Percentiles rank a stretch among this genome's conserved stretches.
Evolutionary conservation across 2,888 invertebrate genomes (phyloP).

Genomic region (Lasioglossum calceatum): DNA sequence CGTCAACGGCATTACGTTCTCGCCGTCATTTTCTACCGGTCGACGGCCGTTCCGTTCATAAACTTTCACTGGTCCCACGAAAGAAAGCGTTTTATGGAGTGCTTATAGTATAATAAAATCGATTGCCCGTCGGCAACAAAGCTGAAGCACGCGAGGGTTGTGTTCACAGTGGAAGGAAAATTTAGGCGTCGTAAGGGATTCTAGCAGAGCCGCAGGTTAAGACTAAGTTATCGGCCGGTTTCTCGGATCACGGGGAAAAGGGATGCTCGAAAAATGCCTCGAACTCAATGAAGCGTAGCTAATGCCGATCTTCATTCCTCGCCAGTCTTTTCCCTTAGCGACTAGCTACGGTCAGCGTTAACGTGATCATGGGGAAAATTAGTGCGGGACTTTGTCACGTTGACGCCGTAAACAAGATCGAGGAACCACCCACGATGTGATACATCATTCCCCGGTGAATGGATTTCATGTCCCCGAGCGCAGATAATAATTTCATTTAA

Average conservation of each 20-base stretch:
- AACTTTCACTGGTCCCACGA: slow-evolving; percentile 32
- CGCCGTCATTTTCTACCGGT: slow-evolving; percentile 30
- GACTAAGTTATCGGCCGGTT: slow-evolving; percentile 67
- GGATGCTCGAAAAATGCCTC: slow-evolving; percentile 65
- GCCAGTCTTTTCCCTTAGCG: slow-evolving; percentile 17
- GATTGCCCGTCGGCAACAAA: slow-evolving; percentile 40
- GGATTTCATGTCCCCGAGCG: slow-evolving; percentile 11
- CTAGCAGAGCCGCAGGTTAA: slow-evolving; percentile 56
- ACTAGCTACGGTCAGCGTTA: slow-evolving; percentile 27
- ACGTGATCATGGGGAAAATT: slow-evolving; percentile 55
- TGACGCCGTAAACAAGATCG: slow-evolving; percentile 36
- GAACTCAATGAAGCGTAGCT: slow-evolving; percentile 65
- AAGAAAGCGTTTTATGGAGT: slow-evolving; percentile 60
- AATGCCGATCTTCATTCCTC: slow-evolving; percentile 56
- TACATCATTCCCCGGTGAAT: slow-evolving; percentile 37
- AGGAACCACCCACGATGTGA: neutral
- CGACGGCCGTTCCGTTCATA: slow-evolving; percentile 35
- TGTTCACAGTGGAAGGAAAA: slow-evolving; percentile 31
- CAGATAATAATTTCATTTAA: neutral
- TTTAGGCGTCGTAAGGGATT: slow-evolving; percentile 43
- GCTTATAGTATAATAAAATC: slow-evolving; percentile 58
- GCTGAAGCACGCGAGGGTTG: slow-evolving; percentile 34
- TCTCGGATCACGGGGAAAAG: slow-evolving; percentile 34
- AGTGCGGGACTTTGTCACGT: slow-evolving; percentile 24
- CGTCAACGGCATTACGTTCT: neutral